Percentiles rank a stretch among this genome's conserved stretches.
These are phyloP conservation scores for Lottia scabra DNA, from an alignment of 2,888 invertebrate genomes.

Conservation along the genomic window DNA sequence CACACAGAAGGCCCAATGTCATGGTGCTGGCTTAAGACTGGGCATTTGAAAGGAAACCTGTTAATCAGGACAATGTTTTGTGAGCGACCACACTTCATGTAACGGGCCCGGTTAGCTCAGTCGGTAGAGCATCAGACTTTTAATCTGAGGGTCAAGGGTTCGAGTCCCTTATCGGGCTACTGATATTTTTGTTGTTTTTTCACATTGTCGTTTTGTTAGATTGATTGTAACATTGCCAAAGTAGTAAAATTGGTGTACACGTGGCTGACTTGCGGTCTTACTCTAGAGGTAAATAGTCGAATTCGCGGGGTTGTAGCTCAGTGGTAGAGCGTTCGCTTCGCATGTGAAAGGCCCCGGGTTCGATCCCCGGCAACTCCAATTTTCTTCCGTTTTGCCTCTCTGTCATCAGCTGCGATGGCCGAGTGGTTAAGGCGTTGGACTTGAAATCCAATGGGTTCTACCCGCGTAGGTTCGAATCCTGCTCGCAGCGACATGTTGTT, in stretches of 20 bases:
- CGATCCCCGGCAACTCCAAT: constrained; percentile 41
- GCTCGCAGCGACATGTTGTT: constrained; percentile 8
- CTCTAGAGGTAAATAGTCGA: no score
- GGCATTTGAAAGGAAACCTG: no score
- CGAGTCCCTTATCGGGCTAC: constrained; percentile 24
- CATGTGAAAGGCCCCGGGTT: constrained; percentile 45
- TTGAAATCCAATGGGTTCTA: constrained; percentile 22
- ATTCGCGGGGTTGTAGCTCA: constrained; percentile 35
- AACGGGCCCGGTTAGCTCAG: constrained; percentile 20
- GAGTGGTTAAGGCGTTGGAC: constrained; percentile 24
- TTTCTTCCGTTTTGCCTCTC: no score
- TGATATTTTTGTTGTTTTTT: no score
- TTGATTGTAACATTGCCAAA: no score
- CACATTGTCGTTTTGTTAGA: no score
- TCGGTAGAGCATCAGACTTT: constrained; percentile 25
- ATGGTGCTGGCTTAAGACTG: no score
- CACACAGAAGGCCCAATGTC: no score
- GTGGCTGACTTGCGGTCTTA: no score
- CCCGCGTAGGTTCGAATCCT: constrained; percentile 22
- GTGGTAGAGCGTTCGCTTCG: constrained; percentile 44
- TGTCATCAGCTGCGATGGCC: constrained; percentile 13
- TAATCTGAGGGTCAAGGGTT: constrained; percentile 30
- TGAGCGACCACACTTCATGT: no score
- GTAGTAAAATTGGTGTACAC: no score
- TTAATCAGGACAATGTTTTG: no score